Conservation (phyloP, 2,888 invertebrate genomes). For the Nephrocerus scutellatus region DNA sequence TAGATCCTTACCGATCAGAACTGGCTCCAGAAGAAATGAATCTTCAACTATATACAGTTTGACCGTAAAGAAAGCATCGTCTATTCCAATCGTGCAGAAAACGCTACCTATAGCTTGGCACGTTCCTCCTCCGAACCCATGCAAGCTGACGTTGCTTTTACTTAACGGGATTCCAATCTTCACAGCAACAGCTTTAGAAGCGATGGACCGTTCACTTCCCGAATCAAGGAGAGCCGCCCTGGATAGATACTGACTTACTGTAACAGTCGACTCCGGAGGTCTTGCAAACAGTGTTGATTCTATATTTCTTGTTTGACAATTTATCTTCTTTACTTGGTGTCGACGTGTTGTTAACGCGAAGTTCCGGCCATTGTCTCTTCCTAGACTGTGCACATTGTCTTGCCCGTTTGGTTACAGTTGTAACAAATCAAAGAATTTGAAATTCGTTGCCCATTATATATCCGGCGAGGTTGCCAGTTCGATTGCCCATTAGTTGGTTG, state of each 20-base stretch:
- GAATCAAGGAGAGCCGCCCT: conserved; percentile 3
- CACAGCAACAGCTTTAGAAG: too few relatives aligned
- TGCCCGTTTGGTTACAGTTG: conserved; percentile 7
- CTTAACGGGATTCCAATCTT: too few relatives aligned
- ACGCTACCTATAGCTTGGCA: neutral
- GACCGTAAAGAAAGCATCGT: too few relatives aligned
- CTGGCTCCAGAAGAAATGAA: neutral
- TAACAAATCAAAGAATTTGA: too few relatives aligned
- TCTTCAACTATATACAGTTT: too few relatives aligned
- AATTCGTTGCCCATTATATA: neutral
- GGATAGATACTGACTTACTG: neutral
- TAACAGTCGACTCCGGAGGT: neutral
- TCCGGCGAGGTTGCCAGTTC: neutral
- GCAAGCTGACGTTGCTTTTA: too few relatives aligned
- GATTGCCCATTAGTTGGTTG: too few relatives aligned
- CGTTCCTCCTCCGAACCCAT: conserved; percentile 5
- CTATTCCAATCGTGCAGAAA: too few relatives aligned
- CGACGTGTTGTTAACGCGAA: neutral
- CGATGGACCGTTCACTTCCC: too few relatives aligned
- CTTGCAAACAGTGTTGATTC: conserved; percentile 1
- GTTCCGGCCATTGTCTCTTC: neutral
- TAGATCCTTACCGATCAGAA: conserved; percentile 5
- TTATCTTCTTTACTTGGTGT: neutral
- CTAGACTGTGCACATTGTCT: conserved; percentile 3
- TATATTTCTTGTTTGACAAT: neutral